Evolutionary conservation across 2,113 vertebrate species (phyloP), one percentile per base, ranked within the genome.

Genomic region (Naja naja): DNA sequence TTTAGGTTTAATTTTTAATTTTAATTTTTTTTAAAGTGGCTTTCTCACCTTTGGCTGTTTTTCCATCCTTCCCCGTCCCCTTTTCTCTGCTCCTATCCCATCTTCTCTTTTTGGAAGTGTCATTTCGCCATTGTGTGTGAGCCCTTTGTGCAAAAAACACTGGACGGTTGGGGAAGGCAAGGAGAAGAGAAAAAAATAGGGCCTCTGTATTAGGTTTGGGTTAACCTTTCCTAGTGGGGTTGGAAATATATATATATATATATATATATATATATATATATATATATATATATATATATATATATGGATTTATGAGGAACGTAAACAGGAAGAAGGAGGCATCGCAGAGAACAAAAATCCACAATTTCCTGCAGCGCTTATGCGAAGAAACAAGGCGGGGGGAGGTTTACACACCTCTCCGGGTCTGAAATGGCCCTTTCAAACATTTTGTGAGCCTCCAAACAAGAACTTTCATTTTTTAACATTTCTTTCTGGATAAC

Each of bases 1-100:
- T 96, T 96, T 96, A 95, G 74, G 10, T 43, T 23, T 8, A 52
- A 52, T 20, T 74, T 20, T 39, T 95, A 52, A 11, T 95, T 81
- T 96, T 49, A 49, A 49, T 49, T 95, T 97, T 96, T 96, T 97
- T 96, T 96, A 96, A 54, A 95, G 98, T 98, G 97, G 98, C 98
- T 98, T 98, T 98, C 98, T 98, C 95, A 85, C 96, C 0, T 94
- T 95, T 98, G 97, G 98, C 23, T 39, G 12, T 20, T 64, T 53
- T 64, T 45, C 34, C 22, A 56, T 85, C 20, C 39, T 18, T 27
- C 2, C 22, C 10, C 5, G 16, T 2, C 43, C 5, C 5, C 23
- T 8, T 22, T 27, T 47, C 58, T n/a, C 89, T 9, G 27, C 55
- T 16, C 34, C 22, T 10, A 0, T 39, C 11, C 7, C 9, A 4